These are phyloP conservation scores for Zaprionus vittiger DNA, from an alignment of 1,140 invertebrate genomes.

Conservation along the genomic window DNA sequence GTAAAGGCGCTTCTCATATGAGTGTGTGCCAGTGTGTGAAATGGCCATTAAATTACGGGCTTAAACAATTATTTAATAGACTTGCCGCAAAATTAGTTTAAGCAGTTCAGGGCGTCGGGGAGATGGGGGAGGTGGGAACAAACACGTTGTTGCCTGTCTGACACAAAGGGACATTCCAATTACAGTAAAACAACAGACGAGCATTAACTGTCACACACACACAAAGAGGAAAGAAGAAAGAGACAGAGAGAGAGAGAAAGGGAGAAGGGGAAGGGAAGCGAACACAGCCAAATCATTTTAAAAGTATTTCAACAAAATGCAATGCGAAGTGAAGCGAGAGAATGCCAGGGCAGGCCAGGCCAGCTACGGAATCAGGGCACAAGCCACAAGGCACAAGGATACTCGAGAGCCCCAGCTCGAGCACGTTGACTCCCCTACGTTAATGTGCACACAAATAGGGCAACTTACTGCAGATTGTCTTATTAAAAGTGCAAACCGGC, in stretches of 20 bases:
- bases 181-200: constrained; percentile 60
- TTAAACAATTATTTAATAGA: constrained; percentile 79
- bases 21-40: neutral
- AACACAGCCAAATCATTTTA: constrained; percentile 71
- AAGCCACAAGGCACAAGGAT: constrained; percentile 20
- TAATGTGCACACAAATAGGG: constrained; percentile 21
- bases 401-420: constrained; percentile 1
- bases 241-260: neutral
- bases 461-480: constrained; percentile 17
- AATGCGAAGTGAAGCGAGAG: constrained; percentile 46
- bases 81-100: constrained; percentile 78
- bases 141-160: constrained; percentile 19
- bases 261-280: neutral
- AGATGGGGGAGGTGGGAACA: constrained; percentile 22
- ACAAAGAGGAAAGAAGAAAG: constrained; percentile 4
- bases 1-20: neutral
- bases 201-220: constrained; percentile 34
- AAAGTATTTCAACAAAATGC: constrained; percentile 72
- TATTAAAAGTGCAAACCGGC: constrained; percentile 1
- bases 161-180: constrained; percentile 72
- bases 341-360: constrained; percentile 14
- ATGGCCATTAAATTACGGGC: constrained; percentile 65
- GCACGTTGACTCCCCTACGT: neutral
- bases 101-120: constrained; percentile 22
- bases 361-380: constrained; percentile 18